Base-by-base conservation (phyloP, 2,888 invertebrate species). In the Loripinus fragilis region DNA sequence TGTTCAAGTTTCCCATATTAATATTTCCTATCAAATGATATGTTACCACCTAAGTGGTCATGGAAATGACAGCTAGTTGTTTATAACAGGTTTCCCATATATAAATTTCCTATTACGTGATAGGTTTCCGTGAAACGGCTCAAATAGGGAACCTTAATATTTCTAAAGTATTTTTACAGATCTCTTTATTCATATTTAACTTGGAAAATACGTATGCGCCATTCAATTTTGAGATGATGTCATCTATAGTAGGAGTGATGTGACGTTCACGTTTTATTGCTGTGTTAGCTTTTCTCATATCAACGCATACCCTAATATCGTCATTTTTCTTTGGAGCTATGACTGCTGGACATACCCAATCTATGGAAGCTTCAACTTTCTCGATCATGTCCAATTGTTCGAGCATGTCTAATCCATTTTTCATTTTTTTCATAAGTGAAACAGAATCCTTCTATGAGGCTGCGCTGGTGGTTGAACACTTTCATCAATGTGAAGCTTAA, bases 321-420 rank as follows among this genome's bases (percentile, higher is more conserved):
- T 55, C 70, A 38, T 88, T 87, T 75, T 74, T 74, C 75, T 87
- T 85, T 2, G 85, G 85, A n/a, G 81, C 86, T 8, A 81, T 79
- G 1, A 88, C 86, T 0, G 87, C 80, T 15, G 79, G 85, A 17
- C 81, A 81, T 12, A 88, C 86, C 86, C 88, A 89, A 2, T 87
- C 84, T 33, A 87, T 87, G 20, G 85, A 87, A 0, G 86, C 88
- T 23, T 81, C 81, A 35, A 85, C 85, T 64, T 68, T 81, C 42
- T 89, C 87, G 25, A 90, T 90, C 25, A 90, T 81, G 65, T 86
- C 88, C 20, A 80, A 55, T n/a, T 82, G 69, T 55, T 84, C 76
- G 17, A 87, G 76, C n/a, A 74, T 65, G 52, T 83, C 64, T n/a
- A 89, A 45, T 68, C 89, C 84, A 38, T 80, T 28, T 68, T 86